These are phyloP conservation scores for Epinephelus malabaricus DNA, from an alignment of 2,797 vertebrate genomes.

Conservation along the genomic window DNA sequence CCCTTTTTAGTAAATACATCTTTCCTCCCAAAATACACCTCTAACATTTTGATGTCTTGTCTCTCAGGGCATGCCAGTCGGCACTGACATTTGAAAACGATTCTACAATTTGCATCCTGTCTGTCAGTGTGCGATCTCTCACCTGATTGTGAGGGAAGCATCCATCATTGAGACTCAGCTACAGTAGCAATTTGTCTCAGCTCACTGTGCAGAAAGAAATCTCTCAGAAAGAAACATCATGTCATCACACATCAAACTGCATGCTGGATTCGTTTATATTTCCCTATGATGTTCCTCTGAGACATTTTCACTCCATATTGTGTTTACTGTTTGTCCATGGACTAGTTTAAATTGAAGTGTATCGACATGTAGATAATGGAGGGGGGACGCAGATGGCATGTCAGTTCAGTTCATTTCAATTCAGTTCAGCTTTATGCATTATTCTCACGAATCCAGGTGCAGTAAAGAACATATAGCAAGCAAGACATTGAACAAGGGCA, in stretches of 20 bases:
- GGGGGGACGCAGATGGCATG: too few species aligned
- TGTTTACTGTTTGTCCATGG: background rate
- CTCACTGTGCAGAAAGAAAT: slow-evolving; percentile 12
- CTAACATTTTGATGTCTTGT: slow-evolving; percentile 36
- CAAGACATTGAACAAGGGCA: too few species aligned
- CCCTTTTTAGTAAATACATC: slow-evolving; percentile 1
- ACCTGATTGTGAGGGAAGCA: slow-evolving; percentile 54
- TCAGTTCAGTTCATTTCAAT: too few species aligned
- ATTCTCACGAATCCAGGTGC: too few species aligned
- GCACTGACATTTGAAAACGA: slow-evolving; percentile 72
- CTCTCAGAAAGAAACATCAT: slow-evolving; percentile 9
- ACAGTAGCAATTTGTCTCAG: slow-evolving; percentile 41
- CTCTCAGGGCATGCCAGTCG: slow-evolving; percentile 43
- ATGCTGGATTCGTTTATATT: background rate
- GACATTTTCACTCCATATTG: background rate
- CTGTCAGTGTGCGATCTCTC: slow-evolving; percentile 61
- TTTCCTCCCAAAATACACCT: slow-evolving; percentile 7
- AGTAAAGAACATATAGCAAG: too few species aligned
- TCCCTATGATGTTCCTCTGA: background rate
- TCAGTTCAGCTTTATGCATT: too few species aligned
- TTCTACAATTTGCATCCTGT: slow-evolving; percentile 67
- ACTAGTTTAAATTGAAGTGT: too few species aligned
- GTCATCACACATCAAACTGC: slow-evolving; percentile 14
- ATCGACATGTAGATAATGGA: too few species aligned
- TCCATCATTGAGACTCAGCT: slow-evolving; percentile 58